Evolutionary conservation across 2,113 vertebrate species (phyloP).

Genomic region (Natator depressus): DNA sequence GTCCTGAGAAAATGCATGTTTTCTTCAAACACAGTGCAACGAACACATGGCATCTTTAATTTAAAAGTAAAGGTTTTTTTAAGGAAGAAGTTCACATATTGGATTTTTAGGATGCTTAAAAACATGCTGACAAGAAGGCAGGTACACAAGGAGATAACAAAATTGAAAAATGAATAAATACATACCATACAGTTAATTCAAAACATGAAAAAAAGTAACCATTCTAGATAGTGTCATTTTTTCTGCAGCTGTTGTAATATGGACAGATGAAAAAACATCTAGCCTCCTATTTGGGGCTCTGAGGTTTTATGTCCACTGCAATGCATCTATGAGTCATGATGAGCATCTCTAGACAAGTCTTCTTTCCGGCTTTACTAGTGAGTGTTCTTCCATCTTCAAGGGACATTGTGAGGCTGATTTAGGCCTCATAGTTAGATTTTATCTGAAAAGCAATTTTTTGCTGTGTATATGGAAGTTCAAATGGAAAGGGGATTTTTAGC

Average conservation of each 20-base stretch:
- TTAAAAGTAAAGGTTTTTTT: not conserved
- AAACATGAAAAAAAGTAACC: not conserved
- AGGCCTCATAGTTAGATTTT: not conserved
- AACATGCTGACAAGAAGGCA: not conserved
- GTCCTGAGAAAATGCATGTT: not conserved
- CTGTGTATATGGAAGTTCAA: not conserved
- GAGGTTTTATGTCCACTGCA: not conserved
- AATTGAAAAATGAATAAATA: not conserved
- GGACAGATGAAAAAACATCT: not conserved
- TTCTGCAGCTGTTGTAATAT: not conserved
- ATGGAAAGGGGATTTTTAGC: not conserved
- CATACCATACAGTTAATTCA: not conserved
- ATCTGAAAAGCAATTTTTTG: not conserved
- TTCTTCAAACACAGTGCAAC: not conserved
- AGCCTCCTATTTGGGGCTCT: not conserved
- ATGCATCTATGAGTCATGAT: not conserved
- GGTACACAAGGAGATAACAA: not conserved
- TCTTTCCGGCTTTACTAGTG: not conserved
- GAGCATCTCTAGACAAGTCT: not conserved
- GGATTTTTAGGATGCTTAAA: not conserved
- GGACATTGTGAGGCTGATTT: not conserved
- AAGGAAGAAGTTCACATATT: not conserved
- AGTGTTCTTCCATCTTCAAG: not conserved
- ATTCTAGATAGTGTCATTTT: not conserved
- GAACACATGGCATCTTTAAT: not conserved